Base-by-base conservation (phyloP, 1,140 invertebrate species). In the Lineus longissimus region DNA sequence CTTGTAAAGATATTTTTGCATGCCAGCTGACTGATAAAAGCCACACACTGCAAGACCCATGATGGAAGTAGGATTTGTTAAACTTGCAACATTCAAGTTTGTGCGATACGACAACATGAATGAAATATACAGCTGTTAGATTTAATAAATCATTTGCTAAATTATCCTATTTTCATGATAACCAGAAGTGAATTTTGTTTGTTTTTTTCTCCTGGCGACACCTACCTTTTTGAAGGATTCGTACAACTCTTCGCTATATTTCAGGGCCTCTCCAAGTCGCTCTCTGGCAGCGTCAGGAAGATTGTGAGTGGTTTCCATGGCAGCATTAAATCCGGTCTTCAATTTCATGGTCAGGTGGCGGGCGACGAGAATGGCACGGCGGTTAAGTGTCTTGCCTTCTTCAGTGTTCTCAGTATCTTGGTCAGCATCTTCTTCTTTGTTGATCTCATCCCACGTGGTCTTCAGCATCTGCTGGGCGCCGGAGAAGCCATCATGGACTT, bases 231-330 rank as follows among this genome's bases (percentile, higher is more conserved):
- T 33, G 41, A 72, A 72, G 30, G 62, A 62, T 47, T 55, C 40
- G 36, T 66, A 66, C 33, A 69, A 59, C 0, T 72, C 70, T 57
- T 72, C 70, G 22, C 63, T 61, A 40, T 70, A 70, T 22, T 62
- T 41, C 31, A 62, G 54, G 1, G 68, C 66, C 33, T 67, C 51
- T 6, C 63, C 41, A n/a, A 72, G 25, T 60, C 56, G 61, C 6
- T 70, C 61, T 11, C 59, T 43, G 1, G 69, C 19, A 31, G 58
- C 51, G 29, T 45, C 36, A 36, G 68, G 63, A 19, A 64, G 63
- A 17, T 61, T 61, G 1, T 59, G 63, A 22, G 64, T 29, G 43
- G 59, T 59, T 17, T 51, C 56, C 19, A 55, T 55, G 11, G 67
- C 59, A 25, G 58, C 69, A 15, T 22, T 22, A 2, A 70, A 19